Percentiles rank a stretch among this genome's conserved stretches.
Conservation (phyloP, 1,140 invertebrate species). For the Papilio polyxenes region DNA sequence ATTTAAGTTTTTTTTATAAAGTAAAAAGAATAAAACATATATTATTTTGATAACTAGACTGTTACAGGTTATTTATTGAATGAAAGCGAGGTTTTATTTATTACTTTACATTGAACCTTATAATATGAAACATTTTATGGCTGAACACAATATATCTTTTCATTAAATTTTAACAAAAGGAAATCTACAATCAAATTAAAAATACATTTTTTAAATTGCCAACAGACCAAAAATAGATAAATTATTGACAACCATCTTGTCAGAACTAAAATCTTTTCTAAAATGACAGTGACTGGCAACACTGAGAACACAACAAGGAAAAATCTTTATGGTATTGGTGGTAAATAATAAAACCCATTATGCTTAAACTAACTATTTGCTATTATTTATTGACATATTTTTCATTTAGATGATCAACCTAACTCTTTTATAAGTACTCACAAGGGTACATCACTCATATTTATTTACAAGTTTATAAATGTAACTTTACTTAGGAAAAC, state of each 20-base stretch:
- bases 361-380: neutral
- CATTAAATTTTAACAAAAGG: no score
- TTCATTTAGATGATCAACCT: neutral
- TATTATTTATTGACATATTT: neutral
- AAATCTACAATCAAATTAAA: neutral
- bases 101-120: no score
- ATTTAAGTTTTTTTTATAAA: neutral
- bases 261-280: neutral
- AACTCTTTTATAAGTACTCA: neutral
- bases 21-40: neutral
- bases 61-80: neutral
- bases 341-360: neutral
- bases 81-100: neutral
- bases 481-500: neutral
- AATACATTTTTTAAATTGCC: neutral
- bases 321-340: neutral
- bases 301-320: neutral
- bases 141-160: no score
- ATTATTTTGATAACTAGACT: neutral
- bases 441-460: neutral
- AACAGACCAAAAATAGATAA: neutral
- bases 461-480: neutral
- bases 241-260: neutral
- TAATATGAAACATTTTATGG: no score
- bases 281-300: neutral